Base-by-base conservation (phyloP, 2,888 invertebrate species). In the Lomographa bimaculata region DNA sequence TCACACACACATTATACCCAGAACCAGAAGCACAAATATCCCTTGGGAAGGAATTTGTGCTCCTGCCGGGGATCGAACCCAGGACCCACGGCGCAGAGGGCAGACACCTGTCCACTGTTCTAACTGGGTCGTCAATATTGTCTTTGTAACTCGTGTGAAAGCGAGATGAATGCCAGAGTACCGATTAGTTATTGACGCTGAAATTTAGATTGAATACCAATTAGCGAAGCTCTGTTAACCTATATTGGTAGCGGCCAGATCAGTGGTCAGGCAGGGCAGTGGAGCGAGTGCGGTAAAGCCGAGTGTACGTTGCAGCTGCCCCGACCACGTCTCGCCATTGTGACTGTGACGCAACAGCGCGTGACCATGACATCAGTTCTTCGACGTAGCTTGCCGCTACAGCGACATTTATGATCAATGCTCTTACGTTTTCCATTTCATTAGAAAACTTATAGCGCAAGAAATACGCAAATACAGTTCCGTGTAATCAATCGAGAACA, bases 311-410 rank as follows among this genome's bases (percentile, higher is more conserved):
- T 50, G 53, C 50, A 48, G 40, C 49, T 52, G 56, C 30, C 44
- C 46, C 36, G 30, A 25, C 34, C 40, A 29, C 35, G 54, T 52
- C 50, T 50, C 47, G 40, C 44, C 54, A 41, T 49, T 51, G 48
- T 54, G 40, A 32, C 37, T 41, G 45, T 81, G 81, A 82, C 76
- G 81, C 74, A 83, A 81, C 60, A 52, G 71, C 68, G 71, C 78
- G 77, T 79, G 84, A 78, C 82, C 82, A 67, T 84, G 83, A 82
- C 83, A 81, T 67, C 77, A 60, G 60, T 48, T 45, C 50, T 50
- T 47, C 47, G 36, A 56, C 48, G 65, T 58, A 57, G 57, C 62
- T 62, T 60, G 64, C 64, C 64, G 71, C 67, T 69, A 63, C 55
- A 41, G 50, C 48, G 60, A 57, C 62, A 69, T 63, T 60, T 58